A percentile compares a stretch with the other conserved stretches of the same genome.
These are phyloP conservation scores for Onychomys torridus DNA, from an alignment of 2,797 vertebrate genomes.

Conservation along the genomic window DNA sequence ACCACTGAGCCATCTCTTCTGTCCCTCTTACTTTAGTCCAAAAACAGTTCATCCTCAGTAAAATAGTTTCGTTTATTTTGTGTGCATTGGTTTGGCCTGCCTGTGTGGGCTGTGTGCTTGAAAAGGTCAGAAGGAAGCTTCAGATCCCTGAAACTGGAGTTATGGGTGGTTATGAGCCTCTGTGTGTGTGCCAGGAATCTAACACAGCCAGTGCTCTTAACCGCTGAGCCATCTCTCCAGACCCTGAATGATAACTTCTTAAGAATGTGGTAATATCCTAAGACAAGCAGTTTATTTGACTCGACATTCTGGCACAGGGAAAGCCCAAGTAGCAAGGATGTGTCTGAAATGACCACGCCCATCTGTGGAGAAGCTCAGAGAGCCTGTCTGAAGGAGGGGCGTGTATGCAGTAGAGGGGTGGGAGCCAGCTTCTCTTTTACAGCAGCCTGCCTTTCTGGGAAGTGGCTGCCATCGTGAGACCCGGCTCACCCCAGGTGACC, in stretches of 20 bases:
- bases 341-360: neutral
- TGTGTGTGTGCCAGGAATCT: neutral
- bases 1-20: neutral
- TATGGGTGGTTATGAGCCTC: neutral
- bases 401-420: neutral
- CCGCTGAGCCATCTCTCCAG: neutral
- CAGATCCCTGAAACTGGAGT: neutral
- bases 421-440: neutral
- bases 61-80: neutral
- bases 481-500: neutral
- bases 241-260: neutral
- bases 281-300: neutral
- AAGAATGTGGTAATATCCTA: neutral
- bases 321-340: neutral
- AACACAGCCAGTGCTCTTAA: neutral
- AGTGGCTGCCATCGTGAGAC: neutral
- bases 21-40: conserved; percentile 8
- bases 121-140: neutral
- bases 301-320: neutral
- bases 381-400: neutral
- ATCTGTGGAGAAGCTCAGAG: neutral
- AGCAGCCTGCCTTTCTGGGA: neutral
- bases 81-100: neutral
- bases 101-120: neutral
- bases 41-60: conserved; percentile 32